Conservation (phyloP, 2,113 vertebrate genomes). For the Anhinga rufa region DNA sequence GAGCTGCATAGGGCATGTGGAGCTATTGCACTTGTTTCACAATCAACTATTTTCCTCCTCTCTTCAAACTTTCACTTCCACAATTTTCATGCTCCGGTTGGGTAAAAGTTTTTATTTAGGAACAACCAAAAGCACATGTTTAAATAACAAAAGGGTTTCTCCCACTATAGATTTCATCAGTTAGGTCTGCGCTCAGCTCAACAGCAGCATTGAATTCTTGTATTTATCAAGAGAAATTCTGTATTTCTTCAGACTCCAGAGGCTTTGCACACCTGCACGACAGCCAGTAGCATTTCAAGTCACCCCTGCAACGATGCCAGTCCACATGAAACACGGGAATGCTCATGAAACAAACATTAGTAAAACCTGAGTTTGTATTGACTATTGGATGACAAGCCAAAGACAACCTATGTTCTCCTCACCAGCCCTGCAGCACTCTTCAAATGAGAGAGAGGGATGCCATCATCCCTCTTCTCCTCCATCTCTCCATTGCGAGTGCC, state of each 20-base stretch:
- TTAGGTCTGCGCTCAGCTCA: background rate
- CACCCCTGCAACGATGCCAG: fast-evolving
- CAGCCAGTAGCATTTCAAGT: background rate
- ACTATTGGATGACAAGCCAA: background rate
- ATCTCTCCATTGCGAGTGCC: fast-evolving
- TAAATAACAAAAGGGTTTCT: background rate
- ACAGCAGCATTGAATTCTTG: background rate
- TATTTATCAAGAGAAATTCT: background rate
- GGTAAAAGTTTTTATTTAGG: background rate
- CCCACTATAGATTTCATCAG: background rate
- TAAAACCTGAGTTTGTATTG: background rate
- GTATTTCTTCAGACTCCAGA: background rate
- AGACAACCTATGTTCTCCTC: background rate
- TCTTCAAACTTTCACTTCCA: background rate
- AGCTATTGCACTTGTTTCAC: background rate
- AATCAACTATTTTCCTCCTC: background rate
- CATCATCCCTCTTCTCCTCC: fast-evolving
- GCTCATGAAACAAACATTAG: fast-evolving
- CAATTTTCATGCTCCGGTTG: background rate
- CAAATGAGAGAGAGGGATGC: background rate
- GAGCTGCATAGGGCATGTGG: background rate
- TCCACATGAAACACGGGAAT: fast-evolving
- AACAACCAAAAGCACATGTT: background rate
- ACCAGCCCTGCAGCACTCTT: background rate
- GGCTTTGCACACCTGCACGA: background rate